A percentile compares a stretch with the other conserved stretches of the same genome.
Conservation (phyloP, 2,888 invertebrate species). For the Drosophila cognata region DNA sequence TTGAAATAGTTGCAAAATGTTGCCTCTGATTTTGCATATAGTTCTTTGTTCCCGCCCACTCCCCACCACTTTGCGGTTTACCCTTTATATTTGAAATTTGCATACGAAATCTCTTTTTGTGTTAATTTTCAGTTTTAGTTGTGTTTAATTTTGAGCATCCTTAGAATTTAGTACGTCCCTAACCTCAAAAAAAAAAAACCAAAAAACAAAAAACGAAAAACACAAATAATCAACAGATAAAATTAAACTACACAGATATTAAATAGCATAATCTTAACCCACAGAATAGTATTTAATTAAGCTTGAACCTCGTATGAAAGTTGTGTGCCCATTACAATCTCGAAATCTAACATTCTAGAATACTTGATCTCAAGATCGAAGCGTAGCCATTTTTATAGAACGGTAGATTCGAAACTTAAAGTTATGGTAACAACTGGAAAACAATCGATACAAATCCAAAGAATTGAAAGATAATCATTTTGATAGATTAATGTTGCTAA, state of each 20-base stretch:
- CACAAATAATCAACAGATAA: constrained; percentile 12
- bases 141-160: constrained; percentile 58
- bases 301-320: not conserved
- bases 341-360: constrained; percentile 17
- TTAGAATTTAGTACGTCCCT: constrained; percentile 55
- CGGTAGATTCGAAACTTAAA: constrained; percentile 2
- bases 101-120: constrained; percentile 31
- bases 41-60: constrained; percentile 6
- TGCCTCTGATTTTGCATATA: constrained; percentile 44
- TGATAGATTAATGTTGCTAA: not conserved
- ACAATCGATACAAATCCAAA: constrained; percentile 2
- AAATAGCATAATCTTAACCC: not conserved
- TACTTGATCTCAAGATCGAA: constrained; percentile 5
- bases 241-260: not conserved
- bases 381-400: constrained; percentile 3
- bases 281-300: constrained; percentile 8
- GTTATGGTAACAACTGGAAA: not conserved
- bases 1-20: constrained; percentile 35
- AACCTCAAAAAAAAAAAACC: constrained; percentile 30
- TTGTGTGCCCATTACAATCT: not conserved
- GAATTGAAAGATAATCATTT: not conserved
- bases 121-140: constrained; percentile 50
- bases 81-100: constrained; percentile 23
- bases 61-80: not conserved
- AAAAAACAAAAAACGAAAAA: not conserved